Base-by-base conservation (phyloP, 2,888 invertebrate species). In the Chrysolina oricalcia region DNA sequence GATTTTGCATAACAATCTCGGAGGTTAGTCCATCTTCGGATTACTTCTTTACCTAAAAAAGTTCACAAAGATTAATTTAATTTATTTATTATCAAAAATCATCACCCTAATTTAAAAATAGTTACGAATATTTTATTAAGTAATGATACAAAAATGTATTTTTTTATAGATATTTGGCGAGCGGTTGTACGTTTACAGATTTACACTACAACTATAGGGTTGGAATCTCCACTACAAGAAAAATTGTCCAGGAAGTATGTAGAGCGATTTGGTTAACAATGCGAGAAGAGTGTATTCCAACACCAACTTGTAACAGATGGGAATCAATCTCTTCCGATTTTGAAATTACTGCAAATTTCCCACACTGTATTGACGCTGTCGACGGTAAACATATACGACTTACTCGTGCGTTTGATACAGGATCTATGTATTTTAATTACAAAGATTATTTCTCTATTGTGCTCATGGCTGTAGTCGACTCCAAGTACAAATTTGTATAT, bases 131-230 rank as follows among this genome's bases (percentile, higher is more conserved):
- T n/a, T n/a, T n/a, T n/a, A n/a, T n/a, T n/a, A n/a, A n/a, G n/a
- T n/a, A n/a, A n/a, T n/a, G n/a, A n/a, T n/a, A n/a, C n/a, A n/a
- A n/a, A n/a, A n/a, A n/a, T n/a, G n/a, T n/a, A n/a, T n/a, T n/a
- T n/a, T n/a, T n/a, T n/a, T n/a, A n/a, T 48, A 76, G 67, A 27
- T 76, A 76, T 69, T 56, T 73, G 63, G 76, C 69, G 63, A 64
- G 73, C 65, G 70, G 70, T 23, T 76, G 73, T 70, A 56, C 70
- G 21, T 73, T 73, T 50, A 69, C 41, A 41, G 72, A 73, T 19
- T 27, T 76, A 15, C 70, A 76, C 66, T 70, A 62, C 21, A 35
- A 15, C 27, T 76, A 67, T 17, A 48, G 73, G 69, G 41, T 75
- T 21, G 71, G 67, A 23, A 67, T 59, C n/a, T 73, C 73, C 17